A percentile compares a stretch with the other conserved stretches of the same genome.
Conservation (phyloP, 1,140 invertebrate species). For the Lasioglossum albipes region DNA sequence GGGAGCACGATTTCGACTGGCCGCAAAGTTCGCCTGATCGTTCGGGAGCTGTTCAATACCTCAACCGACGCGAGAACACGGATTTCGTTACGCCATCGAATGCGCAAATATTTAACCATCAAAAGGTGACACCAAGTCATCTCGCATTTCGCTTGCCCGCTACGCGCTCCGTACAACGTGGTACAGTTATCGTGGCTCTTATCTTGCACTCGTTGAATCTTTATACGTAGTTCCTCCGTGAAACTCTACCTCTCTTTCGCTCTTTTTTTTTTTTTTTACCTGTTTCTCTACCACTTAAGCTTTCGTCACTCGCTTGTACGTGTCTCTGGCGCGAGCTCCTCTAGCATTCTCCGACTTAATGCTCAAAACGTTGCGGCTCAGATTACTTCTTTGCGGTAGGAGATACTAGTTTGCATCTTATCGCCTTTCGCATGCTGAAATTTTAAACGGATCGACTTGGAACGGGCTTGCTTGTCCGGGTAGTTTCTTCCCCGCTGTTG, state of each 20-base stretch:
- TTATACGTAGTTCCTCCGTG: conserved; percentile 18
- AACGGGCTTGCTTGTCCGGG: too few relatives aligned
- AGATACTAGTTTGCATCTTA: too few relatives aligned
- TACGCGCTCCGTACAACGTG: background rate
- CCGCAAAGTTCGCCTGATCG: too few relatives aligned
- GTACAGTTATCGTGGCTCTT: background rate
- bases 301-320: background rate
- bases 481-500: too few relatives aligned
- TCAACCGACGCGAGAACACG: background rate
- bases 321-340: background rate
- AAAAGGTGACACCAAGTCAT: background rate
- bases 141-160: background rate
- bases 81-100: background rate
- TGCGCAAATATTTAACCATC: background rate
- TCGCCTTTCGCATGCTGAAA: too few relatives aligned
- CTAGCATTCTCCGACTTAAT: background rate
- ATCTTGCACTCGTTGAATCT: background rate
- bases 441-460: too few relatives aligned
- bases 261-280: conserved; percentile 21
- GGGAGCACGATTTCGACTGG: too few relatives aligned
- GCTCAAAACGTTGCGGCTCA: background rate
- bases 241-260: conserved; percentile 32
- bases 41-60: background rate
- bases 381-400: background rate
- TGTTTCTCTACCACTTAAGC: conserved; percentile 28